Evolutionary conservation across 2,888 invertebrate genomes (phyloP).

Genomic region (Patella pellucida): DNA sequence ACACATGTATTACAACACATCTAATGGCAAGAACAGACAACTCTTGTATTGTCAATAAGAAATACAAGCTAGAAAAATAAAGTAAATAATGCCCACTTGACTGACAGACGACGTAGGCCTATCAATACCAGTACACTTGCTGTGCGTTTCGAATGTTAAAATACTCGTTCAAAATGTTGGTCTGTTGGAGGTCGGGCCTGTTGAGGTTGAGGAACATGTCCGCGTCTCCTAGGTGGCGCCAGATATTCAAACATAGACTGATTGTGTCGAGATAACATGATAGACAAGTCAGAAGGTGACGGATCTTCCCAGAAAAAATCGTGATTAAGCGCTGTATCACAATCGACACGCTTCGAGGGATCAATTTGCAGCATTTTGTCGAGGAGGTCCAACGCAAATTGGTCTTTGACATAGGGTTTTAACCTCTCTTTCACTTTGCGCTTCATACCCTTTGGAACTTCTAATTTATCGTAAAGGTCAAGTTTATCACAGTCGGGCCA

Average conservation of each 20-base stretch:
- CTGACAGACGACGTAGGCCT: neutral
- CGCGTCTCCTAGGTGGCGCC: slow-evolving; percentile 81
- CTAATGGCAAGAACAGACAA: too few relatives aligned
- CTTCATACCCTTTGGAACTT: slow-evolving; percentile 66
- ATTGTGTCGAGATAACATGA: slow-evolving; percentile 91
- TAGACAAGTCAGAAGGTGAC: slow-evolving; percentile 80
- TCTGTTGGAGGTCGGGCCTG: slow-evolving; percentile 49
- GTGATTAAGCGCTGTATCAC: slow-evolving; percentile 94
- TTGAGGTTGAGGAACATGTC: slow-evolving; percentile 62
- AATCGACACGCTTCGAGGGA: slow-evolving; percentile 88
- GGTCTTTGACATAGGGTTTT: slow-evolving; percentile 90
- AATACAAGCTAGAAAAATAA: too few relatives aligned
- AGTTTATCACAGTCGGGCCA: slow-evolving; percentile 91
- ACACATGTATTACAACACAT: too few relatives aligned
- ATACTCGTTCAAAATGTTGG: slow-evolving; percentile 66
- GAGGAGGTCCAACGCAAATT: slow-evolving; percentile 92
- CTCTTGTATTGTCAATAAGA: too few relatives aligned
- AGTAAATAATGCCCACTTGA: too few relatives aligned
- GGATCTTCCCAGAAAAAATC: slow-evolving; percentile 99
- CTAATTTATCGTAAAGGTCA: slow-evolving; percentile 80
- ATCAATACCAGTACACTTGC: neutral
- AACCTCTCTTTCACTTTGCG: slow-evolving; percentile 72
- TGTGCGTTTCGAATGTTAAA: slow-evolving; percentile 34
- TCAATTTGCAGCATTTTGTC: slow-evolving; percentile 92
- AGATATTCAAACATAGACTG: slow-evolving; percentile 96